Conservation (phyloP, 1,140 invertebrate species). For the Magallana ariakensis region DNA sequence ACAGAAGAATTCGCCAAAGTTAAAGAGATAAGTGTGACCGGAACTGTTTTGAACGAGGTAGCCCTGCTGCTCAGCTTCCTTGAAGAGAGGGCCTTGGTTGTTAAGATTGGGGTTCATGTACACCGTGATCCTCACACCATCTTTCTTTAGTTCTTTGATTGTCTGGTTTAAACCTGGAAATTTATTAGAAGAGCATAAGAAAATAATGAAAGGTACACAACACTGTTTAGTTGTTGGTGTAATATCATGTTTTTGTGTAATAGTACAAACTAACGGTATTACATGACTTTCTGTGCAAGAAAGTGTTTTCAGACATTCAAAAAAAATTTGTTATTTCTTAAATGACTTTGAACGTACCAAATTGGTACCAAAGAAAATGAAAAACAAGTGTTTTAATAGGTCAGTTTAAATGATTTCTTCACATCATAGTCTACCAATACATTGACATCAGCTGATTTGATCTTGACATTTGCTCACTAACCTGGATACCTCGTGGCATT, state of each 20-base stretch:
- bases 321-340: no score
- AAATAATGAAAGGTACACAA: neutral
- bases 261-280: no score
- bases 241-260: no score
- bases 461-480: neutral
- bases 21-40: slow-evolving; percentile 68
- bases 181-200: neutral
- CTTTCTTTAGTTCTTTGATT: slow-evolving; percentile 68
- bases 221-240: no score
- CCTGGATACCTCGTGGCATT: slow-evolving; percentile 65
- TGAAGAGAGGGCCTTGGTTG: slow-evolving; percentile 73
- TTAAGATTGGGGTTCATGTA: slow-evolving; percentile 80
- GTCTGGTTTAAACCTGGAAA: slow-evolving; percentile 69
- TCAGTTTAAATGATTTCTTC: no score
- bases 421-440: no score
- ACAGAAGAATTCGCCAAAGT: slow-evolving; percentile 78
- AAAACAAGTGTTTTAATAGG: no score
- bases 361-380: no score
- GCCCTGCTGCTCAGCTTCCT: slow-evolving; percentile 65
- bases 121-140: slow-evolving; percentile 73
- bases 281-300: no score
- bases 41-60: slow-evolving; percentile 74
- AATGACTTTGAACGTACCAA: no score
- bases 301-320: no score
- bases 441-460: no score